Conservation (phyloP, 1,140 invertebrate genomes). For the Eufriesea mexicana region DNA sequence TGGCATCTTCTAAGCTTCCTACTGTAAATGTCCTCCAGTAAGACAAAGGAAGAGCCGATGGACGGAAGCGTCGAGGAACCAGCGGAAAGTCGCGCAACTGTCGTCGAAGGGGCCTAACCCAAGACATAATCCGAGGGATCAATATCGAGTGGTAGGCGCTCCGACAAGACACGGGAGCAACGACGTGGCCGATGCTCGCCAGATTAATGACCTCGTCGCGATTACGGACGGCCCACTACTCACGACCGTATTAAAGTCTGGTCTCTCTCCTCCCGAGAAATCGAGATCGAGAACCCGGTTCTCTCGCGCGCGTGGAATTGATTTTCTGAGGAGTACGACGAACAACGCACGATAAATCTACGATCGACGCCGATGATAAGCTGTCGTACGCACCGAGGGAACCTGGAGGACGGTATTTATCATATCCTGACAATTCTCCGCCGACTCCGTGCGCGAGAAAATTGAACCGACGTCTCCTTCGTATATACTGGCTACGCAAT, state of each 20-base stretch:
- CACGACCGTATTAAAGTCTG: conserved; percentile 69
- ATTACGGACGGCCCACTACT: conserved; percentile 63
- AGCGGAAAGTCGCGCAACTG: no score
- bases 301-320: conserved; percentile 64
- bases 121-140: conserved; percentile 48
- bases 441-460: background rate
- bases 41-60: no score
- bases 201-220: conserved; percentile 73
- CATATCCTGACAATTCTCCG: conserved; percentile 29
- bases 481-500: conserved; percentile 6
- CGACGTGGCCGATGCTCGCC: conserved; percentile 64
- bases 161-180: conserved; percentile 50
- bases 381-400: conserved; percentile 10
- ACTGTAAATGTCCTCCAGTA: no score
- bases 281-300: conserved; percentile 72
- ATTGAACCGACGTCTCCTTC: conserved; percentile 14
- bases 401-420: conserved; percentile 20
- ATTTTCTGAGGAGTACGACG: conserved; percentile 66
- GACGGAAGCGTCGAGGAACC: no score
- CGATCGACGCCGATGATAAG: conserved; percentile 35
- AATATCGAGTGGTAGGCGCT: conserved; percentile 61
- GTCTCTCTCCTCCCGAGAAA: conserved; percentile 55
- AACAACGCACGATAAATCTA: conserved; percentile 47
- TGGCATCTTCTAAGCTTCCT: no score
- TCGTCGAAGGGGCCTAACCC: no score